Base-by-base conservation (phyloP, 2,888 invertebrate species). In the Meiosimyza platycephala region DNA sequence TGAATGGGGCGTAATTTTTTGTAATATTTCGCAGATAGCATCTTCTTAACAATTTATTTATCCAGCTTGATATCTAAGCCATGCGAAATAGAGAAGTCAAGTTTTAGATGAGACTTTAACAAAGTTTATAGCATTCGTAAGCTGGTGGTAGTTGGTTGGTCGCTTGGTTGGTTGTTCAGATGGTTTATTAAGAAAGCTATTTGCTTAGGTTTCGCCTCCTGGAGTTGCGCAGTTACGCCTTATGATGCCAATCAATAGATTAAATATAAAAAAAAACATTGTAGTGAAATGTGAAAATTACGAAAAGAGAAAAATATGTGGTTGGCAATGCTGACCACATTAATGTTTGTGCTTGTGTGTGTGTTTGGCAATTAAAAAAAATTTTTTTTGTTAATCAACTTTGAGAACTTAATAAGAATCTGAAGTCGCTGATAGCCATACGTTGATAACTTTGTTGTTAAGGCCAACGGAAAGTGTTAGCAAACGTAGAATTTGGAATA, bases 161-260 rank as follows among this genome's bases (percentile, higher is more conserved):
- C 4, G 3, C 1, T 40, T 40, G 40, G 40, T 40, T 40, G 40
- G 40, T 1, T 9, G 9, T 6, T 40, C 9, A 9, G 40, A 4
- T 40, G 40, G 40, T 40, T 60, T 28, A 59, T 28, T 18, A 33
- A 48, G 52, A 70, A 70, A 63, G 54, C 70, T 70, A 70, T 70
- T 70, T 70, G 52, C 63, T 70, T 70, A 52, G 40, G 40, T 40
- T 40, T 40, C 40, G 40, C 40, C 40, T 40, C 40, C 40, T 40
- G 40, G 40, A 40, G 40, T 40, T 40, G 40, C 40, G 9, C 40
- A 40, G 70, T 70, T 70, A 59, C 70, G 70, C 70, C 70, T 70
- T 52, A 51, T 57, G 6, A 52, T 59, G 67, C 12, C 67, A 57
- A 48, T 57, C 67, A 67, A 67, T 55, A 51, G 67, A 57, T 47